Evolutionary conservation across 2,113 vertebrate genomes (phyloP).

Genomic region (Xiphophorus couchianus): DNA sequence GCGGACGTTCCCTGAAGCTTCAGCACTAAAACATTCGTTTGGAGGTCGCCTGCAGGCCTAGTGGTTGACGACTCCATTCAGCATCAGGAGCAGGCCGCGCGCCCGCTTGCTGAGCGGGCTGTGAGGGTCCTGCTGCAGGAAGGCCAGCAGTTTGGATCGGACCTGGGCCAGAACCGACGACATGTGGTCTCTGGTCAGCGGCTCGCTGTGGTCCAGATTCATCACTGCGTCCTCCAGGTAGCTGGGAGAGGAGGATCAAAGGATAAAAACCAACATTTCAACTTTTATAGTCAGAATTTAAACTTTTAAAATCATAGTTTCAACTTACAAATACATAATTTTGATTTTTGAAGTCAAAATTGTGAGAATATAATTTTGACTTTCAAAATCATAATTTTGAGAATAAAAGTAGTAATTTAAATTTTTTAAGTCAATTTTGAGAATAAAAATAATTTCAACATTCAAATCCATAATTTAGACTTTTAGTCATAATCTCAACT

Average conservation of each 20-base stretch:
- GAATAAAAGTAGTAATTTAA: no score
- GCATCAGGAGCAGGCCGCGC: constrained; percentile 94
- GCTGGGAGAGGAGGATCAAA: constrained; percentile 67
- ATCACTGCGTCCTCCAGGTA: constrained; percentile 97
- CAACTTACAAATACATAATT: no score
- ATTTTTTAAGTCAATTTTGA: no score
- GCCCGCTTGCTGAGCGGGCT: constrained; percentile 87
- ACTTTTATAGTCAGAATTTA: no score
- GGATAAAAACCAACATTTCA: background rate
- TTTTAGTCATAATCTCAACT: no score
- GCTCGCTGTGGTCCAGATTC: constrained; percentile 94
- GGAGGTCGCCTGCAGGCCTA: constrained; percentile 63
- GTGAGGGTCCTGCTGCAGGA: constrained; percentile 92
- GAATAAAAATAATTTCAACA: no score
- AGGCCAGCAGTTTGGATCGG: constrained; percentile 91
- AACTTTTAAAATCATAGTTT: no score
- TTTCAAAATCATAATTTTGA: no score
- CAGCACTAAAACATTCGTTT: constrained; percentile 6
- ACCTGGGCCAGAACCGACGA: constrained; percentile 91
- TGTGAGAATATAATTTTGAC: no score
- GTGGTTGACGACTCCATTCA: constrained; percentile 91
- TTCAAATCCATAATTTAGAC: no score
- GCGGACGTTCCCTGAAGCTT: background rate
- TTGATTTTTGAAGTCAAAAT: no score
- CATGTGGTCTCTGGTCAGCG: constrained; percentile 97